Conservation (phyloP, 2,888 invertebrate genomes). For the Gryllus longicercus region DNA sequence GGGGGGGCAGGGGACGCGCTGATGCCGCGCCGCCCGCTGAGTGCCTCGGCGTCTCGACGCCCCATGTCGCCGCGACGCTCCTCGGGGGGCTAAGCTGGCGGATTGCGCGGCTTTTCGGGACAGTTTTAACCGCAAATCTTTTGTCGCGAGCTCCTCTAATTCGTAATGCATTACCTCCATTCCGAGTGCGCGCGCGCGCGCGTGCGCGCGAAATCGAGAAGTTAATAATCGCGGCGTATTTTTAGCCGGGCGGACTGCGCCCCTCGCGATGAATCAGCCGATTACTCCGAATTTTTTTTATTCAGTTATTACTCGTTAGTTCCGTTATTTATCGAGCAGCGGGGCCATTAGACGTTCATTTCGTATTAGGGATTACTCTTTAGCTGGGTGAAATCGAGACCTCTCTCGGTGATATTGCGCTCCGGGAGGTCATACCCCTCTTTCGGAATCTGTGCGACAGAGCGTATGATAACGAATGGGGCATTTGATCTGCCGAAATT, state of each 20-base stretch:
- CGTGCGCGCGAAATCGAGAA: neutral
- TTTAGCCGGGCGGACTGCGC: neutral
- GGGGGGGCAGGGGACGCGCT: too few relatives aligned
- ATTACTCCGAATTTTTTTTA: neutral
- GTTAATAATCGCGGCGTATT: neutral
- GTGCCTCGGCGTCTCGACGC: too few relatives aligned
- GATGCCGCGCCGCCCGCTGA: too few relatives aligned
- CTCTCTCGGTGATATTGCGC: too few relatives aligned
- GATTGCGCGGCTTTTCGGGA: too few relatives aligned
- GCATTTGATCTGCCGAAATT: too few relatives aligned
- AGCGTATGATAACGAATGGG: too few relatives aligned
- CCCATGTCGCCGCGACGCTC: too few relatives aligned
- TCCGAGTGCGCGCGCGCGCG: neutral
- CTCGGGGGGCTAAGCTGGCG: too few relatives aligned
- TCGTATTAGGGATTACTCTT: neutral
- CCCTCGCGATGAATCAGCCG: constrained; percentile 4
- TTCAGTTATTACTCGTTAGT: constrained; percentile 9
- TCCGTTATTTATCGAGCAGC: constrained; percentile 10
- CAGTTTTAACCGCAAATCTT: neutral
- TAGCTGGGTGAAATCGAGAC: constrained; percentile 6
- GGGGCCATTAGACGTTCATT: constrained; percentile 17
- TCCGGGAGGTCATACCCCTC: too few relatives aligned
- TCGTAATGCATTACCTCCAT: neutral
- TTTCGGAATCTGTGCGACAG: too few relatives aligned
- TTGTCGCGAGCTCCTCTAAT: neutral